Percentiles rank a stretch among this genome's conserved stretches.
These are phyloP conservation scores for Platyrinchus mystaceus DNA, from an alignment of 2,797 vertebrate species.

Conservation along the genomic window DNA sequence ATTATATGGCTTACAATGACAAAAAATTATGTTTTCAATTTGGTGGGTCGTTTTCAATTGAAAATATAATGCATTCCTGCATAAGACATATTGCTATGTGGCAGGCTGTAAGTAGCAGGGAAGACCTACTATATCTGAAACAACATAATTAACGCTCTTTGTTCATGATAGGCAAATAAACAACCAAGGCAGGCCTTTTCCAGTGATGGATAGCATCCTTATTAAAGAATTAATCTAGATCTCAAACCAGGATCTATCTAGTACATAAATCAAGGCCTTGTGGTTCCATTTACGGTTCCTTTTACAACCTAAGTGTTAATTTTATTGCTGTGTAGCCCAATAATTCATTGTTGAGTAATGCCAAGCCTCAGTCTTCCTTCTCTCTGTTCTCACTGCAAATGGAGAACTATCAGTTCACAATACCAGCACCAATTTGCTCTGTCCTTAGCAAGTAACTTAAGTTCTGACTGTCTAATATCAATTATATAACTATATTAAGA, in stretches of 20 bases:
- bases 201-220: constrained; percentile 55
- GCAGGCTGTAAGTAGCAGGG: constrained; percentile 27
- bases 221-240: constrained; percentile 60
- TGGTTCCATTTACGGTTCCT: constrained; percentile 39
- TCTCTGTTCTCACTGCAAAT: not conserved
- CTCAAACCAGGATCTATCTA: constrained; percentile 28
- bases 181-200: constrained; percentile 40
- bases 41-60: constrained; percentile 26
- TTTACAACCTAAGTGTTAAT: constrained; percentile 39
- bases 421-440: not conserved
- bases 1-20: not conserved
- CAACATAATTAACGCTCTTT: constrained; percentile 57
- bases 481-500: not conserved
- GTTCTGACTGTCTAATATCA: not conserved
- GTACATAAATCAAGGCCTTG: constrained; percentile 45
- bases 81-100: constrained; percentile 28
- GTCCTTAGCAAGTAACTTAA: not conserved
- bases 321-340: constrained; percentile 18
- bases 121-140: constrained; percentile 41
- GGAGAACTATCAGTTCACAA: not conserved
- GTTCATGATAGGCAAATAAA: constrained; percentile 58
- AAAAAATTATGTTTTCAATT: constrained; percentile 55
- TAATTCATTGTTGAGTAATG: constrained; percentile 22
- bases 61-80: constrained; percentile 34
- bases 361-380: not conserved